Conservation (phyloP, 2,888 invertebrate genomes). For the Listrodromus nycthemerus region DNA sequence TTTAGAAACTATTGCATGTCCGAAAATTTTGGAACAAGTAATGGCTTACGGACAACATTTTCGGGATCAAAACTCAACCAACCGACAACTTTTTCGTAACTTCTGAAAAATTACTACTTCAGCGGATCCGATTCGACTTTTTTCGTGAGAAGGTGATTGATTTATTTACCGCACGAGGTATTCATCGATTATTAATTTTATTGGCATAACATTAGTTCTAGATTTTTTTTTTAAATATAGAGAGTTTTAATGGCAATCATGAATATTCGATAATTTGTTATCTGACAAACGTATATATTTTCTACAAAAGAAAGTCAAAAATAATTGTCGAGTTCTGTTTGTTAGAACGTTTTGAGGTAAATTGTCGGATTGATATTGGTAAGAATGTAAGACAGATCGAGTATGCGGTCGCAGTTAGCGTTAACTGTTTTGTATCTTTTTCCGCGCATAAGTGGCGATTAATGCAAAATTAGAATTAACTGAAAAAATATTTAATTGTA, state of each 20-base stretch:
- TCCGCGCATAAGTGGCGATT: conserved; percentile 1
- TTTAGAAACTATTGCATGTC: too few species aligned
- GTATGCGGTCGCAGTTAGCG: background rate
- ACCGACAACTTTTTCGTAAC: too few species aligned
- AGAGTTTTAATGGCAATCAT: background rate
- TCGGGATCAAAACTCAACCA: too few species aligned
- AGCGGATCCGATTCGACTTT: too few species aligned
- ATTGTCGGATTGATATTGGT: conserved; percentile 31
- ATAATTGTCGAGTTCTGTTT: conserved; percentile 38
- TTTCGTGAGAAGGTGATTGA: too few species aligned
- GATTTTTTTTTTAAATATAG: too few species aligned
- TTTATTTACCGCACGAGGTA: too few species aligned
- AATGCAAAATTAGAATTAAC: conserved; percentile 36
- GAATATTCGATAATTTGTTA: background rate
- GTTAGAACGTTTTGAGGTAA: conserved; percentile 27
- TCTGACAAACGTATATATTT: conserved; percentile 52
- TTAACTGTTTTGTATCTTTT: conserved; percentile 13
- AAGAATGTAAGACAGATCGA: conserved; percentile 2
- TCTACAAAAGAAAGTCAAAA: conserved; percentile 42
- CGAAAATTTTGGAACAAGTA: too few species aligned
- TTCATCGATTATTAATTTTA: too few species aligned
- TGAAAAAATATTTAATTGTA: conserved; percentile 25
- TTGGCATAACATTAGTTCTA: too few species aligned
- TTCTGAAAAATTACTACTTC: too few species aligned
- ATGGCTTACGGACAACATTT: too few species aligned